Evolutionary conservation across 2,113 vertebrate species (phyloP), one percentile per base, ranked within the genome.

Genomic region (Chiloscyllium plagiosum): DNA sequence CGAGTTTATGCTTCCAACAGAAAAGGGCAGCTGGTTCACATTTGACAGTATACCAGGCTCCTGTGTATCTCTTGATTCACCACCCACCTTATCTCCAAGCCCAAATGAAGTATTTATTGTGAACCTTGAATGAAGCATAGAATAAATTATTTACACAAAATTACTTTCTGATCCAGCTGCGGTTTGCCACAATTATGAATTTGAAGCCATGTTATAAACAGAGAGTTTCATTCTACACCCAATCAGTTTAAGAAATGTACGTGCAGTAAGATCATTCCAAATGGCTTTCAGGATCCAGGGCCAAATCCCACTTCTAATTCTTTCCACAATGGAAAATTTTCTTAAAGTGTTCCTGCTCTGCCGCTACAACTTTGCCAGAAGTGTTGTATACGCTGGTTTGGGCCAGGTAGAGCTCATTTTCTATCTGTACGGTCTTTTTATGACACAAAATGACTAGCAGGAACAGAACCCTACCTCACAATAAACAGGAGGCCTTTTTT

Each of bases 1-100:
- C 76, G 47, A 94, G 66, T 94, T 94, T 94, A 47, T 70, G 42
- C 69, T 94, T 42, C 68, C 94, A 95, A 5, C 50, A 90, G 50
- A 90, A 90, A 90, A 95, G 13, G 37, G 65, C 92, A 94, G 22
- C 22, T 47, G 68, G 66, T 69, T 69, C 92, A 69, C 66, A 68
- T 69, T 37, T 69, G 65, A 26, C 20, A 37, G n/a, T 93, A 65
- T 22, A 68, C 7, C 92, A 94, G n/a, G 22, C 65, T 94, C 65
- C 66, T 69, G 61, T 24, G 66, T 26, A 0, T 93, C 69, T 26
- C 26, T 47, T 52, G 68, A 52, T 89, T 72, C 47, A 42, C 22
- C 94, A 47, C 37, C 69, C 42, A 50, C 1, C 42, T 70, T 68
- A 95, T 70, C n/a, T 50, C 42, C 42, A 95, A 50, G 22, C 37